Conservation (phyloP, 2,113 vertebrate species). For the Halcyon malimbica region DNA sequence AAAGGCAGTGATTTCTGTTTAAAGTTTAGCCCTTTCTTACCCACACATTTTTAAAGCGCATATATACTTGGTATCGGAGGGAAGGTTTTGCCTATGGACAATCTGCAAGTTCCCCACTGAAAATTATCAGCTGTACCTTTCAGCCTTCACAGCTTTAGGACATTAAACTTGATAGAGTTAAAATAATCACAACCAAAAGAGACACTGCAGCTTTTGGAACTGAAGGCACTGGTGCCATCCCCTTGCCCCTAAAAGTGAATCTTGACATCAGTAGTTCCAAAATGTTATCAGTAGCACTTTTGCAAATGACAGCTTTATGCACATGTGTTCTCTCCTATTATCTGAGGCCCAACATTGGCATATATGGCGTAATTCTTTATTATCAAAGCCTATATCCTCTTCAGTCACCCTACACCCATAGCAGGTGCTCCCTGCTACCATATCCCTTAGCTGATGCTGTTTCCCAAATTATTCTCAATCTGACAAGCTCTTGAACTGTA, state of each 20-base stretch:
- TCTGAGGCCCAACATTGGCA: not conserved
- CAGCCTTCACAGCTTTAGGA: not conserved
- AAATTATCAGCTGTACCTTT: not conserved
- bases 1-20: not conserved
- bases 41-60: not conserved
- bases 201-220: not conserved
- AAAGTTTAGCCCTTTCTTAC: not conserved
- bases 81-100: not conserved
- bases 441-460: not conserved
- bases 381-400: not conserved
- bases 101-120: not conserved
- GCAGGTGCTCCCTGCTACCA: not conserved
- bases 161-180: not conserved
- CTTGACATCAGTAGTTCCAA: not conserved
- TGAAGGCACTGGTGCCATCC: not conserved
- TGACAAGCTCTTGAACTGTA: not conserved
- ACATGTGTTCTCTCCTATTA: not conserved
- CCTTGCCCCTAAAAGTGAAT: not conserved
- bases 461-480: not conserved
- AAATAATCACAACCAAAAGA: not conserved
- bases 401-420: not conserved
- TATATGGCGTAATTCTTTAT: not conserved
- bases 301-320: not conserved
- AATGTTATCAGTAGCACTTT: not conserved
- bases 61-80: not conserved